These are phyloP conservation scores for Cinara cedri DNA, from an alignment of 2,888 invertebrate species.

Conservation along the genomic window DNA sequence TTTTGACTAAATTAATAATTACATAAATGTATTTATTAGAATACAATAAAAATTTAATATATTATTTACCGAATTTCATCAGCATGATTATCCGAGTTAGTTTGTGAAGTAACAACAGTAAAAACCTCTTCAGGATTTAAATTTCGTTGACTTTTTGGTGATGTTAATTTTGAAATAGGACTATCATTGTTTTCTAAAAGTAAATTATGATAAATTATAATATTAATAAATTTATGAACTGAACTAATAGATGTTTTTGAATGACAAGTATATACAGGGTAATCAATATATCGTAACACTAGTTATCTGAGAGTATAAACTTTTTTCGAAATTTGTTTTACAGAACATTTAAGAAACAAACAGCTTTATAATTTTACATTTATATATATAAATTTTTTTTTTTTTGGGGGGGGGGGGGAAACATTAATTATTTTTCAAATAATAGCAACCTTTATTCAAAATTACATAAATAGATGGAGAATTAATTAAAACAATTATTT, in stretches of 20 bases:
- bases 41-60: not conserved
- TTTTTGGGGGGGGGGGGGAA: too few relatives aligned
- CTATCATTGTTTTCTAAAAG: constrained; percentile 42
- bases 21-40: not conserved
- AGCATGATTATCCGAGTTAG: constrained; percentile 8
- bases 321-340: too few relatives aligned
- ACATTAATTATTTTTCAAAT: too few relatives aligned
- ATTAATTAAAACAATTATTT: too few relatives aligned
- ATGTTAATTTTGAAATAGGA: constrained; percentile 47
- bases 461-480: too few relatives aligned
- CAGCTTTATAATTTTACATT: too few relatives aligned
- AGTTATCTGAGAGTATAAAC: too few relatives aligned
- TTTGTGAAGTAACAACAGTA: constrained; percentile 37
- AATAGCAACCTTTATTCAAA: too few relatives aligned
- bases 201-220: not conserved
- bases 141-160: constrained; percentile 46
- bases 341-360: too few relatives aligned
- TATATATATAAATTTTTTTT: too few relatives aligned
- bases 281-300: too few relatives aligned
- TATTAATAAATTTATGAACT: not conserved
- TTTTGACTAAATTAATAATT: constrained; percentile 32
- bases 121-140: constrained; percentile 49
- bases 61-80: constrained; percentile 36
- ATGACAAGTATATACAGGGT: too few relatives aligned
- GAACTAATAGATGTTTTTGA: not conserved